Conservation (phyloP, 2,797 vertebrate species). For the Pseudochirops cupreus region DNA sequence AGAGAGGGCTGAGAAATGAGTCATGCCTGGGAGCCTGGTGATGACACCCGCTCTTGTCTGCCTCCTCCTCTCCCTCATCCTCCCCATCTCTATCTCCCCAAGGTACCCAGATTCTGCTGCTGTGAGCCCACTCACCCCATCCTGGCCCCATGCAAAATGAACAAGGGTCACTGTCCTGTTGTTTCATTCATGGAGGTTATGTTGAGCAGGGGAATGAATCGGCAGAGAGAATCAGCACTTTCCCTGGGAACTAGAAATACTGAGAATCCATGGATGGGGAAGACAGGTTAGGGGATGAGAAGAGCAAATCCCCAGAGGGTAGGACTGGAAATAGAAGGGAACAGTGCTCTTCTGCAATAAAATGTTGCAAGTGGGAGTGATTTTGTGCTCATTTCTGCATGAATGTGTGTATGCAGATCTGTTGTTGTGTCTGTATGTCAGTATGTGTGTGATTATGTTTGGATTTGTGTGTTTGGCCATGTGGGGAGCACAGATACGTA, state of each 20-base stretch:
- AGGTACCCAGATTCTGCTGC: background rate
- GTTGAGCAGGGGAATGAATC: background rate
- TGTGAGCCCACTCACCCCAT: background rate
- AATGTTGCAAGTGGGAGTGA: background rate
- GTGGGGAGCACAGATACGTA: background rate
- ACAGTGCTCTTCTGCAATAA: background rate
- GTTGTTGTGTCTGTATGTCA: background rate
- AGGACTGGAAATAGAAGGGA: background rate
- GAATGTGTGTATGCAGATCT: background rate
- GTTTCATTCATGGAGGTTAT: background rate
- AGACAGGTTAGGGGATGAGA: background rate
- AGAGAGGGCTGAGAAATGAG: background rate
- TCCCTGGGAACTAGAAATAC: background rate
- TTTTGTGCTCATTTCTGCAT: background rate
- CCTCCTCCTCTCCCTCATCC: too few relatives aligned
- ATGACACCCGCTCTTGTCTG: background rate
- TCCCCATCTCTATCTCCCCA: too few relatives aligned
- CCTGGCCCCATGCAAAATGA: background rate
- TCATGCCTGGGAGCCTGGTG: background rate
- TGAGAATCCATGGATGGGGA: background rate
- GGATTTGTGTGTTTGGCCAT: background rate
- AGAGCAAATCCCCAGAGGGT: background rate
- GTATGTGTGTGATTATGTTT: background rate
- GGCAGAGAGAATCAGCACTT: background rate
- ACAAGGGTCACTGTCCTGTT: background rate